These are phyloP conservation scores for Ethmia dodecea DNA, from an alignment of 2,888 invertebrate genomes.

Conservation along the genomic window DNA sequence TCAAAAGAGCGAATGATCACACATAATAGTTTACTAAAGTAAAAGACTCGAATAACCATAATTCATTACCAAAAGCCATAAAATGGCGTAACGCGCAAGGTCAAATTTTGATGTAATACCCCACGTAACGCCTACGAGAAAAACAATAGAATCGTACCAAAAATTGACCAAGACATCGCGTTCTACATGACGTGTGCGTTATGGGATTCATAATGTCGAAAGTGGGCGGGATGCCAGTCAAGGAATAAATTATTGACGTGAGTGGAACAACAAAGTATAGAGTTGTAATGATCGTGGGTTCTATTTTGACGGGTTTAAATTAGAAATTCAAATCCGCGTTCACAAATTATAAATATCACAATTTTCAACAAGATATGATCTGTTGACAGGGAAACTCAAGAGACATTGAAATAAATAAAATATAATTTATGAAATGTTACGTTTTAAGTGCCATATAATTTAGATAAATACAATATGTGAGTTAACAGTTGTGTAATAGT, in stretches of 20 bases:
- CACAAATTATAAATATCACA: too few species aligned
- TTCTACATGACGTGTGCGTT: constrained; percentile 30
- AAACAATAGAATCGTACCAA: constrained; percentile 19
- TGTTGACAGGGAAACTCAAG: too few species aligned
- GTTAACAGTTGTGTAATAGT: too few species aligned
- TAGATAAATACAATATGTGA: too few species aligned
- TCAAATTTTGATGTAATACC: constrained; percentile 31
- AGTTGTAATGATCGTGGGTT: constrained; percentile 7
- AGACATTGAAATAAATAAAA: too few species aligned
- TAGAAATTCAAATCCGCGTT: background rate
- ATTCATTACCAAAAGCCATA: constrained; percentile 18
- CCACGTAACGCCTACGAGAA: constrained; percentile 29
- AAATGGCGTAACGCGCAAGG: constrained; percentile 31
- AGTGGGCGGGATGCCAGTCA: constrained; percentile 27
- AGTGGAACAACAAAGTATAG: constrained; percentile 9
- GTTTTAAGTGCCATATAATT: too few species aligned
- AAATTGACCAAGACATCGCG: constrained; percentile 35
- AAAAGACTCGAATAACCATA: too few species aligned
- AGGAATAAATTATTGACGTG: constrained; percentile 11
- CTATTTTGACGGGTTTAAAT: constrained; percentile 1
- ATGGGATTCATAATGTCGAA: constrained; percentile 30
- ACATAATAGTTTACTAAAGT: too few species aligned
- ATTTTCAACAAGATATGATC: too few species aligned
- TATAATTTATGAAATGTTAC: too few species aligned
- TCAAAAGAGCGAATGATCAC: too few species aligned